Evolutionary conservation across 2,113 vertebrate genomes (phyloP), one percentile per base, ranked within the genome.

Genomic region (Peromyscus polionotus): DNA sequence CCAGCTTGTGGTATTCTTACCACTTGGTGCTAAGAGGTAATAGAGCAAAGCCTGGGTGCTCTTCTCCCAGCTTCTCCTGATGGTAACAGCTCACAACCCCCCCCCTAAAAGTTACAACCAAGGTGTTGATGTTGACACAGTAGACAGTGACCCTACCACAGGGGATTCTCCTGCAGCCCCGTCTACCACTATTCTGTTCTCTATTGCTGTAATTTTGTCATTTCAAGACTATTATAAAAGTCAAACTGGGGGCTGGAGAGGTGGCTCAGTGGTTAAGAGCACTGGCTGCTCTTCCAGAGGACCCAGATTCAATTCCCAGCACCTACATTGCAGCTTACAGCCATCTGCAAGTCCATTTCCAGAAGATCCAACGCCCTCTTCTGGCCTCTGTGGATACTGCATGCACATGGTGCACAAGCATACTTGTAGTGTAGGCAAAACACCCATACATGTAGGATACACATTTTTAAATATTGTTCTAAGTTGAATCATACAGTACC

Each of bases 211-310:
- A 63, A 61, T 57, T 89, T 45, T 81, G 19, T 83, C 61, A 88
- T 93, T 93, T 95, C 59, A 67, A 91, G 76, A 59, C 48, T 17
- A 36, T 83, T 83, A 20, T 17, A 39, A 48, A 88, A 91, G 80
- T 28, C 80, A 83, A 26, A 61, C 5, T 59, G 20, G 3, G 20
- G 36, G 12, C 54, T 42, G 80, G 80, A 61, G 80, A 39, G 80
- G 61, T 39, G 79, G 36, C 36, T 63, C 81, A 16, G n/a, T 63
- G 20, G 57, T 84, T 39, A 59, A 61, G 36, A 61, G 24, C 57
- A 39, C 36, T 39, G 36, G 36, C 22, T 83, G 36, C 17, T 84
- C 57, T 84, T 42, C 13, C 81, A 63, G 57, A 84, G 81, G 28
- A 42, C 22, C 24, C 13, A 7, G n/a, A 42, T 61, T 83, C n/a